phyloP scores from a whole-genome alignment of 92 coral and sea anemone genomes.

The Meandrina meandrites region DNA sequence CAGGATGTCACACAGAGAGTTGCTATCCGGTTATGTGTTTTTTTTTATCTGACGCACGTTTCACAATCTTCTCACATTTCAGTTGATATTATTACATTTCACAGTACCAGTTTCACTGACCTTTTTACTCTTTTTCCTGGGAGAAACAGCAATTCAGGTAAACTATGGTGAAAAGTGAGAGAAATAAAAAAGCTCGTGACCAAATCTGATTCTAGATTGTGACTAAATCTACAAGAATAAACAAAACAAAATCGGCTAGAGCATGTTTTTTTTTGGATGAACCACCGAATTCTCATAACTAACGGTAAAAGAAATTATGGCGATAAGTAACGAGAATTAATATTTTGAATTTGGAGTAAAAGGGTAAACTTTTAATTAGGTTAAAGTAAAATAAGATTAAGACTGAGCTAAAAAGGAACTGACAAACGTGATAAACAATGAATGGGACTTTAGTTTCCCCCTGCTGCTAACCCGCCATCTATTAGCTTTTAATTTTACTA shows the following conservation, averaged over 20 bases:
- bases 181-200: neutral
- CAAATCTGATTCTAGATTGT: neutral
- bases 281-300: neutral
- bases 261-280: neutral
- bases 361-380: neutral
- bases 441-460: too few species aligned
- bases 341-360: neutral
- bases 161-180: constrained; percentile 43
- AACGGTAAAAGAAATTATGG: neutral
- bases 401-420: too few species aligned
- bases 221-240: neutral
- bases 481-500: too few species aligned
- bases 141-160: constrained; percentile 75
- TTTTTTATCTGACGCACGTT: too few species aligned
- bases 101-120: constrained; percentile 41
- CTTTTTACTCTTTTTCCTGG: constrained; percentile 78
- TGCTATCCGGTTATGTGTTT: neutral
- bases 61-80: neutral
- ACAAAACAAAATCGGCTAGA: neutral
- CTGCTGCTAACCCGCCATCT: too few species aligned
- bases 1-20: neutral
- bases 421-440: too few species aligned
- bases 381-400: too few species aligned
- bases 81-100: neutral
- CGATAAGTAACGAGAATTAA: neutral